These are phyloP conservation scores for Eristalis tenax DNA, from an alignment of 2,888 invertebrate species.

Conservation along the genomic window DNA sequence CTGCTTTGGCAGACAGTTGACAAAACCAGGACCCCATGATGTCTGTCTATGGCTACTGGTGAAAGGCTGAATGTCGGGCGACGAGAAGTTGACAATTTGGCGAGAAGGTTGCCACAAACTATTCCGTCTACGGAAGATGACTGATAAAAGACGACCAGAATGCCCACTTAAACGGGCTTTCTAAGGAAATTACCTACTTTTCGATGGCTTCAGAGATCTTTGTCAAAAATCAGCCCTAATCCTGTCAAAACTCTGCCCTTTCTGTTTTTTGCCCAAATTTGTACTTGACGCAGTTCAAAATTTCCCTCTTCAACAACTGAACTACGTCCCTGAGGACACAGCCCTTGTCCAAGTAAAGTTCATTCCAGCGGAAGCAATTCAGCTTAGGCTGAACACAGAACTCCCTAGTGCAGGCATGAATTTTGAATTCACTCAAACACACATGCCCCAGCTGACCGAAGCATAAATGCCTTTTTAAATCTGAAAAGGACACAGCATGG, in stretches of 20 bases:
- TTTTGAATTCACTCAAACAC: background rate
- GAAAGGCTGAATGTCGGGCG: too few species aligned
- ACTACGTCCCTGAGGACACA: background rate
- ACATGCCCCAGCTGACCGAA: background rate
- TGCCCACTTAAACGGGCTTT: too few species aligned
- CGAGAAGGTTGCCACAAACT: too few species aligned
- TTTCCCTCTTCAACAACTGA: background rate
- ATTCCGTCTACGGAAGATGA: too few species aligned
- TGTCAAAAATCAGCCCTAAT: background rate
- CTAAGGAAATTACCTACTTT: too few species aligned
- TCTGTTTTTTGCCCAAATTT: background rate
- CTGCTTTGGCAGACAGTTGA: too few species aligned
- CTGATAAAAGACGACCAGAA: too few species aligned
- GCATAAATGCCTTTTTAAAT: background rate
- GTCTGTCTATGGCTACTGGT: too few species aligned
- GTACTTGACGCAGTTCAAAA: background rate
- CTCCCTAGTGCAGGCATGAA: background rate
- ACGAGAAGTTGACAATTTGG: too few species aligned
- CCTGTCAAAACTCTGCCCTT: too few species aligned
- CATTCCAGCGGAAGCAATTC: background rate
- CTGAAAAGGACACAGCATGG: background rate
- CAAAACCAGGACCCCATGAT: too few species aligned
- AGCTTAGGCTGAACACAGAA: background rate
- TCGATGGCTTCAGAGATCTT: too few species aligned
- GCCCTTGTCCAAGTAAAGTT: background rate